Evolutionary conservation across 2,888 invertebrate species (phyloP).

Genomic region (Mycogona germanica): DNA sequence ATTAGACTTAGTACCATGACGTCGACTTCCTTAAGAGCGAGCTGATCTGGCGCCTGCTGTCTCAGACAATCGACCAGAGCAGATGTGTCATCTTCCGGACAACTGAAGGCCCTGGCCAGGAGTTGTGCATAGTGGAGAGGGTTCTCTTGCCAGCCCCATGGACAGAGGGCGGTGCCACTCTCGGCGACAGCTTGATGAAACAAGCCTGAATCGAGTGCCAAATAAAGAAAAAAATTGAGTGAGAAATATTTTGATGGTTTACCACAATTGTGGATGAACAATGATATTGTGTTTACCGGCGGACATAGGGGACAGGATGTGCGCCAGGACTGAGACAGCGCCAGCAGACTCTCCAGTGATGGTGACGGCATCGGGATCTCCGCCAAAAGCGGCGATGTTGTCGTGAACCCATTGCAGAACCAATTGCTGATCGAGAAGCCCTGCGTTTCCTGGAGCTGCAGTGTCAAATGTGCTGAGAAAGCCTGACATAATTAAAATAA

Average conservation of each 20-base stretch:
- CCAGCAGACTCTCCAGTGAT: constrained; percentile 7
- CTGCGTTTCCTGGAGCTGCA: not conserved
- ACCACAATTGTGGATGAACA: not conserved
- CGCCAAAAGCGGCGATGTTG: constrained; percentile 9
- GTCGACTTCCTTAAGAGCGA: not conserved
- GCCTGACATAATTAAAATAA: not conserved
- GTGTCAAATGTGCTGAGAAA: not conserved
- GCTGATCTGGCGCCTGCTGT: not conserved
- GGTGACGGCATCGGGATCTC: constrained; percentile 4
- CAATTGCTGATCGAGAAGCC: constrained; percentile 5
- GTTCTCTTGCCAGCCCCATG: constrained; percentile 10
- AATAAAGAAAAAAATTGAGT: not conserved
- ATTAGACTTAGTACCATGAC: not conserved
- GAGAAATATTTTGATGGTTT: not conserved
- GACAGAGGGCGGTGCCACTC: constrained; percentile 8
- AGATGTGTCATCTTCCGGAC: constrained; percentile 7
- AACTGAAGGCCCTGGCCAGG: not conserved
- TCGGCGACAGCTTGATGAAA: constrained; percentile 10
- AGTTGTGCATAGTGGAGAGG: constrained; percentile 9
- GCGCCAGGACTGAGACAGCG: not conserved
- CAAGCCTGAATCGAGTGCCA: not conserved
- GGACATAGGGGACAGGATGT: constrained; percentile 5
- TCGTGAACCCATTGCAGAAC: constrained; percentile 7
- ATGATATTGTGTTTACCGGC: not conserved
- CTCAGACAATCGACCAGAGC: constrained; percentile 8